These are phyloP conservation scores for Pongo abelii DNA, from an alignment of 2,113 vertebrate species.

Conservation along the genomic window DNA sequence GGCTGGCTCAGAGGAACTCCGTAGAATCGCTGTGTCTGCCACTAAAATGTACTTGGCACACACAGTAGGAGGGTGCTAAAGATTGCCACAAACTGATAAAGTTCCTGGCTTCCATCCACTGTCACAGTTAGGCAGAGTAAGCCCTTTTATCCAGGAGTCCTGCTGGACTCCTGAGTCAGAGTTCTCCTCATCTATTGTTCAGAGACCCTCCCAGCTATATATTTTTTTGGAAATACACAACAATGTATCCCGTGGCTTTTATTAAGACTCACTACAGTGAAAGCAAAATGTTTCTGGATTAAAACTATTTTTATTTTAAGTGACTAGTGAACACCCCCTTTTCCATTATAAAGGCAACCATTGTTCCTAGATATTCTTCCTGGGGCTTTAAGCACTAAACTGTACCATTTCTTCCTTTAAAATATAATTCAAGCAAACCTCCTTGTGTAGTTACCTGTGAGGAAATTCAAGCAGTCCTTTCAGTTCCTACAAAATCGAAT, in stretches of 20 bases:
- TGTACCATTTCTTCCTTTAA: constrained; percentile 58
- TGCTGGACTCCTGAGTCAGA: constrained; percentile 51
- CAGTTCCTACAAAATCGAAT: constrained; percentile 42
- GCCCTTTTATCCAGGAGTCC: constrained; percentile 28
- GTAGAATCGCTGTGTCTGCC: constrained; percentile 45
- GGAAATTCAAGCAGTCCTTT: constrained; percentile 58
- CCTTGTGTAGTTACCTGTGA: constrained; percentile 56
- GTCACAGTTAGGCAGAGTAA: constrained; percentile 41
- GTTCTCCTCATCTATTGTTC: constrained; percentile 51
- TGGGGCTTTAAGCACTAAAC: constrained; percentile 40
- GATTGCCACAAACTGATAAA: constrained; percentile 54
- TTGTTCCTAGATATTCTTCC: constrained; percentile 59
- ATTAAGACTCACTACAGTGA: constrained; percentile 61
- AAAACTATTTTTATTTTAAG: constrained; percentile 70
- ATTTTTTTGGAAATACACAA: constrained; percentile 40
- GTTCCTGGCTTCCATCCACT: constrained; percentile 50
- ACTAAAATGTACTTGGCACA: constrained; percentile 44
- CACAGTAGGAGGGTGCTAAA: not conserved
- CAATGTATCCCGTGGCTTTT: constrained; percentile 51
- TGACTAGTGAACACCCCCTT: constrained; percentile 38
- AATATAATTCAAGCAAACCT: constrained; percentile 59
- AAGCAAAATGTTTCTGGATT: constrained; percentile 61
- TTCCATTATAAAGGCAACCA: constrained; percentile 46
- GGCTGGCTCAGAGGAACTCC: constrained; percentile 36
- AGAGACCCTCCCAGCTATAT: constrained; percentile 6